Percentiles rank a stretch among this genome's conserved stretches.
phyloP scores from a whole-genome alignment of 2,888 invertebrate species.

The Pseudococcus longispinus region DNA sequence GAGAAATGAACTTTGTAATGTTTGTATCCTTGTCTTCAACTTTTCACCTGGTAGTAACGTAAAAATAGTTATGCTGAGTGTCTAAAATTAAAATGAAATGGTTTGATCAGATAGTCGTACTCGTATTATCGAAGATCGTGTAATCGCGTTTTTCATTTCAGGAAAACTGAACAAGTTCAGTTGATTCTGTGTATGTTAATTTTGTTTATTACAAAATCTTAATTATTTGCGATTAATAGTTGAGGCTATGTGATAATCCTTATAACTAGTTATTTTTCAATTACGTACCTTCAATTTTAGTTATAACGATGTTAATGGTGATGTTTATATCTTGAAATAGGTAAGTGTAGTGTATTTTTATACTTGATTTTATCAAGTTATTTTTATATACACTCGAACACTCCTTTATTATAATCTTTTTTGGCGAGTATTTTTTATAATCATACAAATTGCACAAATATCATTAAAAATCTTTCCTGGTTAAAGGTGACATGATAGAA shows the following conservation, averaged over 20 bases:
- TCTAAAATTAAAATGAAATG: not conserved
- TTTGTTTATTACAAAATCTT: not conserved
- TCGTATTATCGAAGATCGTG: not conserved
- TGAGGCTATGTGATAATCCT: not conserved
- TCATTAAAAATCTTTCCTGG: not conserved
- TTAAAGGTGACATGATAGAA: not conserved
- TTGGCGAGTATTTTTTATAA: not conserved
- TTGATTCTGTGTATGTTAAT: not conserved
- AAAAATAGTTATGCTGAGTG: not conserved
- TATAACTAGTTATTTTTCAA: not conserved
- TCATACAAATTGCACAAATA: not conserved
- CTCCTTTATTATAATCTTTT: not conserved
- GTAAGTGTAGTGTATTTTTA: conserved; percentile 23
- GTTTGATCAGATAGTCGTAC: not conserved
- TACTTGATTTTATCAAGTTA: not conserved
- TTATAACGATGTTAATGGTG: not conserved
- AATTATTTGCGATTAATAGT: not conserved
- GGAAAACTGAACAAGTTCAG: not conserved
- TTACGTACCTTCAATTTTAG: not conserved
- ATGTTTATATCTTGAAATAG: conserved; percentile 22
- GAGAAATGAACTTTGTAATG: not conserved
- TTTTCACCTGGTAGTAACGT: not conserved
- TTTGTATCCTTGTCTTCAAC: not conserved
- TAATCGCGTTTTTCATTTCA: not conserved
- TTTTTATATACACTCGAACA: not conserved